Percentiles rank a stretch among this genome's conserved stretches.
phyloP scores from a whole-genome alignment of 2,797 vertebrate species.

The Dendrocincla tyrannina region DNA sequence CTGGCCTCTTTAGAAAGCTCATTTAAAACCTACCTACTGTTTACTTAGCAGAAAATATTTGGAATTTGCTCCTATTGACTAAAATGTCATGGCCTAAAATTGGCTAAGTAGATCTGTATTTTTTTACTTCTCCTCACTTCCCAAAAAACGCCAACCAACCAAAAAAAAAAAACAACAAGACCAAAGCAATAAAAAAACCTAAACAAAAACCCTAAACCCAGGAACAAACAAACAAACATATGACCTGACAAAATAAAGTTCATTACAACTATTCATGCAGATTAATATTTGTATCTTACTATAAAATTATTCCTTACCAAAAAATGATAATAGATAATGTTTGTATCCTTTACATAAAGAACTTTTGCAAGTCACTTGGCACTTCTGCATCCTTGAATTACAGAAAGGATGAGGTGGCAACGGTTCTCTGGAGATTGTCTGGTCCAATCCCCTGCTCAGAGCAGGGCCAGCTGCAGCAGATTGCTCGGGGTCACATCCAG shows the following conservation, averaged over 20 bases:
- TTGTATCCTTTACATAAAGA: background rate
- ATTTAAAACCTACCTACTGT: background rate
- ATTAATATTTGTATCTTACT: background rate
- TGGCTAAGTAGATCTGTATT: background rate
- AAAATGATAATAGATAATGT: background rate
- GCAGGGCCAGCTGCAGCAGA: background rate
- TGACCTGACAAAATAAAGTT: background rate
- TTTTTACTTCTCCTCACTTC: fast-evolving
- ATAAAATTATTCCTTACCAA: background rate
- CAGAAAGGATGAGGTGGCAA: background rate
- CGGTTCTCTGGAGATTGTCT: background rate
- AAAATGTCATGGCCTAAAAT: background rate
- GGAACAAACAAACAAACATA: background rate
- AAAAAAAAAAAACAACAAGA: background rate
- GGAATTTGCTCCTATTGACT: background rate
- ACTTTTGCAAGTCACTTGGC: background rate
- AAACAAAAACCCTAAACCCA: fast-evolving
- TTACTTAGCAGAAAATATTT: background rate
- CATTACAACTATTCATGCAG: background rate
- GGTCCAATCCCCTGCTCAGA: background rate
- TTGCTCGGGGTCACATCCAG: background rate
- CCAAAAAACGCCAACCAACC: background rate
- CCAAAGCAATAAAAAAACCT: background rate
- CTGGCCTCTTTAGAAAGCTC: background rate
- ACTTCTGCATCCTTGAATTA: background rate